Base-by-base conservation (phyloP, 53 echinoderm and acorn worm genomes). In the Mesocentrotus franciscanus region DNA sequence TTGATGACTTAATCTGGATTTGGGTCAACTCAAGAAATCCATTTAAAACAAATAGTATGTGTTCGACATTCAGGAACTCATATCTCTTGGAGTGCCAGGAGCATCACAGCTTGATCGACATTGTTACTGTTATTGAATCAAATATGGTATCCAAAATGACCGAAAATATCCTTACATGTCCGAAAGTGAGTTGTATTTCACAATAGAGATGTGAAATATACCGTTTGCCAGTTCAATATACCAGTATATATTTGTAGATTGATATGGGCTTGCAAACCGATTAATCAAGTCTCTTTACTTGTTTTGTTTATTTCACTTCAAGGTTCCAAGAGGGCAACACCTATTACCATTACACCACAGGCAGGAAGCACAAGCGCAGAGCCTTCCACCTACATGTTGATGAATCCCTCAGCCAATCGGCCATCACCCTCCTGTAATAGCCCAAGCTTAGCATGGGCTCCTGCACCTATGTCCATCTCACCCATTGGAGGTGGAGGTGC, bases 321-420 rank as follows among this genome's bases (percentile, higher is more conserved):
- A 95, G 95, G 92, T 92, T 95, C 95, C 60, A 95, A 92, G 68
- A 57, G 92, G 36, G 95, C 92, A 22, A 95, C 92, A 35, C 95
- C 95, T 34, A 92, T 95, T 26, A 92, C 92, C 68, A 92, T 94
- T 34, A 60, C 81, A 22, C 94, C 94, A 32, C 94, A 83, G 26
- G 94, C 94, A 60, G 94, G 94, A 18, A 94, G 94, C 84, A 33
- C 83, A 49, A 84, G 81, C 22, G 66, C n/a, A 18, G 95, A 95
- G 30, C 95, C 95, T 10, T 92, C 92, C 83, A 95, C 92, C 56
- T 95, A 95, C 85, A 95, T 95, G 95, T 62, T 95, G 84, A 95
- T 95, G 95, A 95, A 92, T 57, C 95, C 95, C 26, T 72, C 92
- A 9, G 81, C 95, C 32, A 94, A 83, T 61, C 94, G 94, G 4